Evolutionary conservation across 2,888 invertebrate species (phyloP).

Genomic region (Cosmopolites sordidus): DNA sequence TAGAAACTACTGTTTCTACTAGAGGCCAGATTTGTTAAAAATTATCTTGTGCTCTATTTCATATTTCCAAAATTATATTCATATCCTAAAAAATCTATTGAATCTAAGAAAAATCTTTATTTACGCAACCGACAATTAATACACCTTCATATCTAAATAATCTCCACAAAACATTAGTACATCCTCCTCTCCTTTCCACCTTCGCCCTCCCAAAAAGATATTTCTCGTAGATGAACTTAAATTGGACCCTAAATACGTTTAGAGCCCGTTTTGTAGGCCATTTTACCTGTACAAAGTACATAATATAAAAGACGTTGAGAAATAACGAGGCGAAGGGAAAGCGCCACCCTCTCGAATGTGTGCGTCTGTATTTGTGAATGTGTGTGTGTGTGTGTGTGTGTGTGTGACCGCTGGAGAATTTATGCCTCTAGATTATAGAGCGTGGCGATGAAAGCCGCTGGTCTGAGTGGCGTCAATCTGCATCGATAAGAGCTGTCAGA

Average conservation of each 20-base stretch:
- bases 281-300: slow-evolving; percentile 20
- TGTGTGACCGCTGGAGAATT: slow-evolving; percentile 1
- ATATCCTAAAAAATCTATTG: no score
- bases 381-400: background rate
- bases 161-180: no score
- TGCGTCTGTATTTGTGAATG: background rate
- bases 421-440: slow-evolving; percentile 2
- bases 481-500: no score
- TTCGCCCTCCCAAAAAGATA: background rate
- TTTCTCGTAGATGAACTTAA: slow-evolving; percentile 6
- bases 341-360: background rate
- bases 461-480: background rate
- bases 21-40: no score
- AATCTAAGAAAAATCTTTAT: no score
- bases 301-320: slow-evolving; percentile 16
- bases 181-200: background rate
- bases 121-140: no score
- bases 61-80: no score
- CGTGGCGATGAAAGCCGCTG: background rate
- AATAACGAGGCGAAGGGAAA: slow-evolving; percentile 14
- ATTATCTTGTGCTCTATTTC: no score
- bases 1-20: no score
- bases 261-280: slow-evolving; percentile 11
- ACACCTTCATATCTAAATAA: no score
- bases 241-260: slow-evolving; percentile 9